These are phyloP conservation scores for Drosophila micromelanica DNA, from an alignment of 1,140 invertebrate species.

Conservation along the genomic window DNA sequence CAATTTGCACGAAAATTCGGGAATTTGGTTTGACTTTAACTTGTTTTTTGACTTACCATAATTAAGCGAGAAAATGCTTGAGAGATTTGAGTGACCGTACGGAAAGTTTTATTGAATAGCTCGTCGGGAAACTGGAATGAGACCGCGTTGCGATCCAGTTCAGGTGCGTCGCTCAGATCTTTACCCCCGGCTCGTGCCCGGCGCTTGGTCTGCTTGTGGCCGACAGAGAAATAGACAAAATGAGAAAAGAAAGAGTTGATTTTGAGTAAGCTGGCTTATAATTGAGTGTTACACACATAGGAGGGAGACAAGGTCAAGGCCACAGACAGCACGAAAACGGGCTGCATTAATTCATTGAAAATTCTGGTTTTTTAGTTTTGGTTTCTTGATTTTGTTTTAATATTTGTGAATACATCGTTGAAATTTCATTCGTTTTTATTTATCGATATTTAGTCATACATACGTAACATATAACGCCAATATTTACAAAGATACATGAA, in stretches of 20 bases:
- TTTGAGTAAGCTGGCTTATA: slow-evolving; percentile 38
- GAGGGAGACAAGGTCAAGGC: slow-evolving; percentile 35
- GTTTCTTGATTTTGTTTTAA: slow-evolving; percentile 6
- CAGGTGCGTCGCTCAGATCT: slow-evolving; percentile 87
- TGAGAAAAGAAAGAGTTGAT: slow-evolving; percentile 9
- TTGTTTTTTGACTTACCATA: slow-evolving; percentile 86
- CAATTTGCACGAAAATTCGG: no score
- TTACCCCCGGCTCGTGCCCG: slow-evolving; percentile 50
- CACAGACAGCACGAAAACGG: background rate
- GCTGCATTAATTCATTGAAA: slow-evolving; percentile 22
- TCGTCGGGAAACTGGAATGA: slow-evolving; percentile 88
- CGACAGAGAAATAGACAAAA: slow-evolving; percentile 13
- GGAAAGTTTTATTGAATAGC: slow-evolving; percentile 89
- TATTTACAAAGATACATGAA: slow-evolving; percentile 80
- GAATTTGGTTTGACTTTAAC: no score
- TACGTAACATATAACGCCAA: slow-evolving; percentile 53
- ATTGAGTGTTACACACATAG: background rate
- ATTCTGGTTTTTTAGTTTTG: slow-evolving; percentile 36
- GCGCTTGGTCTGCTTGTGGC: slow-evolving; percentile 26
- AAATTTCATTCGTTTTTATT: slow-evolving; percentile 24
- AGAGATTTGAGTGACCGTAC: slow-evolving; percentile 89
- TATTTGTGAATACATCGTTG: slow-evolving; percentile 1
- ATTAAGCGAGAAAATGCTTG: slow-evolving; percentile 88
- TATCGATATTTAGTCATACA: slow-evolving; percentile 22
- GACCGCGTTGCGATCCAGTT: slow-evolving; percentile 88